phyloP scores from a whole-genome alignment of 2,797 vertebrate species.

The Bryconaethiops microstoma region DNA sequence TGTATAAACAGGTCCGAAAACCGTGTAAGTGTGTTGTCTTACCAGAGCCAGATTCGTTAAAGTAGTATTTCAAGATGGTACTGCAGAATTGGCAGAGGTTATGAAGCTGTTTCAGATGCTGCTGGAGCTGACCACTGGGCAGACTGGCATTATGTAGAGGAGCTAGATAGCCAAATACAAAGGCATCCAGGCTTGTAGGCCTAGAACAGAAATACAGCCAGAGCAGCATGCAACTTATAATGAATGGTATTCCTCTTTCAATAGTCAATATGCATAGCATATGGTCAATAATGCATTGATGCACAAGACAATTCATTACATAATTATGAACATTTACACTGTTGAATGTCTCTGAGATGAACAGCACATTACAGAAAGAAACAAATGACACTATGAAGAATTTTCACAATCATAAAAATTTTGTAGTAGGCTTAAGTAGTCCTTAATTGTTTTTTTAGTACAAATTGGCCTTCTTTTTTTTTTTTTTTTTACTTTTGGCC shows the following conservation, averaged over 20 bases:
- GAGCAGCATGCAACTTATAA: not conserved
- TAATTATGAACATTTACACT: no score
- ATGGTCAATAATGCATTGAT: not conserved
- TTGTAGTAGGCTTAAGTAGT: no score
- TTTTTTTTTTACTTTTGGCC: no score
- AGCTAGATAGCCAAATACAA: slow-evolving; percentile 93
- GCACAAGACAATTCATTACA: no score
- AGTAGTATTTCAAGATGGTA: slow-evolving; percentile 86
- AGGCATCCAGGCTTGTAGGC: slow-evolving; percentile 95
- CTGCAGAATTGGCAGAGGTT: slow-evolving; percentile 93
- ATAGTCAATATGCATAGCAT: not conserved
- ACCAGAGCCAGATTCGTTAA: slow-evolving; percentile 81
- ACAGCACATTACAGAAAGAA: no score
- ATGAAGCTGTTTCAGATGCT: slow-evolving; percentile 91
- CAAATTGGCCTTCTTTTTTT: no score
- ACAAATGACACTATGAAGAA: no score
- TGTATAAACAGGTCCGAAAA: not conserved
- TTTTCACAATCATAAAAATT: no score
- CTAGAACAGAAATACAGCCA: slow-evolving; percentile 66
- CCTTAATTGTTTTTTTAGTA: no score
- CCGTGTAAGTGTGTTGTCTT: slow-evolving; percentile 52
- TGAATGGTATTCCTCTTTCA: not conserved
- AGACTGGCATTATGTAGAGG: slow-evolving; percentile 91
- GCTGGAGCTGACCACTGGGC: slow-evolving; percentile 88
- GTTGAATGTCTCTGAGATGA: no score